Base-by-base conservation (phyloP, 2,113 vertebrate species). In the Neodon shergylaensis region DNA sequence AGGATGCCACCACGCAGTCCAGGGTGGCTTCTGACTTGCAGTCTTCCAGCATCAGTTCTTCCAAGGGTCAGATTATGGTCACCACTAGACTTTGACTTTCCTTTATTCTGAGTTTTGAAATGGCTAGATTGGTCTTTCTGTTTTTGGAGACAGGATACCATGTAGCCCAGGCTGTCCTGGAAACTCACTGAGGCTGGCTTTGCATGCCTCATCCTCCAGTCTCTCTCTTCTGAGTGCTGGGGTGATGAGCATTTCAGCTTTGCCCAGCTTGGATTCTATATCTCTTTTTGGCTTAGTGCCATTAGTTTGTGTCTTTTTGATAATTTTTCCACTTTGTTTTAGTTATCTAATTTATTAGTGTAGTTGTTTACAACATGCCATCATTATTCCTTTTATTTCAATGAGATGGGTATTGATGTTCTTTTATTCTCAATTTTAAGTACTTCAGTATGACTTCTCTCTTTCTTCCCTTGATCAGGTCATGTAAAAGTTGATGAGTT, bases 361-460 rank as follows among this genome's bases (percentile, higher is more conserved):
- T 39, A 83, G 54, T 42, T 63, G 54, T 70, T 52, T 39, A 31
- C 19, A 66, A 39, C 49, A 66, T 68, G 17, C 28, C 61, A 33
- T 92, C 79, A 74, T 72, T 81, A 76, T 63, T 31, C 2, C 94
- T 70, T 89, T 92, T 92, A 82, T 63, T 42, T 39, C 54, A 63
- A 42, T 63, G 44, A 19, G 77, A 26, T n/a, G 19, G 72, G 26
- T 39, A 74, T 44, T 61, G 39, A 76, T 81, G 6, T 42, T 31
- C 19, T 63, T 66, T 88, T 21, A 68, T 31, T 76, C 36, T 47
- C 65, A 88, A 44, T 70, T 95, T 94, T 94, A 88, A 61, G 52
- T 84, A 90, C 77, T 63, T 93, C 42, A 66, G 8, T 22, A 11
- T 63, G 52, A 61, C 36, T 61, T 81, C n/a, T 39, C 24, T 26